Base-by-base conservation (phyloP, 2,113 vertebrate species). In the Morone saxatilis region DNA sequence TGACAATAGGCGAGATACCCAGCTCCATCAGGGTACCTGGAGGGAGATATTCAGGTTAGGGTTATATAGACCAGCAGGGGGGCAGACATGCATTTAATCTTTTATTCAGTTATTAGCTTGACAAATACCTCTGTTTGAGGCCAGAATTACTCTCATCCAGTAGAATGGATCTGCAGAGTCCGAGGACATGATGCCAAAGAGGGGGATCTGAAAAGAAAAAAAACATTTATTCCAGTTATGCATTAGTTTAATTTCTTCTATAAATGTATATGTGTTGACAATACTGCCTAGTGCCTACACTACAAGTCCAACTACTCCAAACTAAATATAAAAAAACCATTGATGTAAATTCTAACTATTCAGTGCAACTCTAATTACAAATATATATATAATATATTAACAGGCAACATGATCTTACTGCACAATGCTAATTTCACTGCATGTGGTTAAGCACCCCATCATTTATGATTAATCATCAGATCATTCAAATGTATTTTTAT, bases 121-220 rank as follows among this genome's bases (percentile, higher is more conserved):
- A 61, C 4, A 61, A 5, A 45, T 71, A 94, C 98, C 98, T 96
- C 98, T 97, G 93, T 99, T 99, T 61, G 98, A 99, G 2, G 98
- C 98, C 78, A 99, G 83, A 89, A 99, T 99, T 54, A 99, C 98
- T 95, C 98, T 96, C 97, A 99, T 99, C 98, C 98, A 99, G 88
- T 99, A 99, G 94, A 99, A 99, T 4, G 98, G 98, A 95, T 99
- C 98, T 17, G 98, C 98, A 3, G 98, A 99, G 87, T 99, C 98
- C 84, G 98, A 99, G 14, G 98, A 99, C 98, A 99, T 99, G 88
- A 99, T 99, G 51, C 98, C 98, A 91, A 99, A 99, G 1, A 99
- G 95, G 0, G 98, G 98, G 80, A 99, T 99, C 98, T 99, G 85
- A n/a, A n/a, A n/a, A n/a, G n/a, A n/a, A 61, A 43, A 69, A 76